phyloP scores from a whole-genome alignment of 1,140 invertebrate genomes.

The Drosophila subpulchrella region DNA sequence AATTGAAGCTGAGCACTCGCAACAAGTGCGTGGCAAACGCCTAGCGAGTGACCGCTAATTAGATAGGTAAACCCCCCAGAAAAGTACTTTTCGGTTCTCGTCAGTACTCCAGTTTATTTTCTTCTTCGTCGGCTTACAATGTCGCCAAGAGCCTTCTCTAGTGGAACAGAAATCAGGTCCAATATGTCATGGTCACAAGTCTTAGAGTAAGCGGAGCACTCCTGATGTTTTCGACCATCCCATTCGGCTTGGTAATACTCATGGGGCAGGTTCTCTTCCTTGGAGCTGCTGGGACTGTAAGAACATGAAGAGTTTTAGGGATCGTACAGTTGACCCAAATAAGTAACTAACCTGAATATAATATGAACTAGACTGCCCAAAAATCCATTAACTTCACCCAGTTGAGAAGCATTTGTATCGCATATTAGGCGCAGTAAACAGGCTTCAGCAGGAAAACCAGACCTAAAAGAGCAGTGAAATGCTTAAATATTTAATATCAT shows the following conservation, averaged over 20 bases:
- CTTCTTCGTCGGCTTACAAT: conserved; percentile 30
- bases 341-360: conserved; percentile 57
- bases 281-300: conserved; percentile 86
- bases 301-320: fast-evolving
- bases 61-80: conserved; percentile 25
- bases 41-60: conserved; percentile 31
- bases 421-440: conserved; percentile 77
- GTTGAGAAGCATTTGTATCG: conserved; percentile 70
- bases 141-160: conserved; percentile 57
- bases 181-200: conserved; percentile 72
- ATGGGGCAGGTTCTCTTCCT: conserved; percentile 85
- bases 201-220: conserved; percentile 73
- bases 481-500: not conserved
- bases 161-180: conserved; percentile 71
- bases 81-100: conserved; percentile 9
- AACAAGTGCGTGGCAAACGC: conserved; percentile 34
- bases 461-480: conserved; percentile 38
- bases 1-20: conserved; percentile 9
- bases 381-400: conserved; percentile 72
- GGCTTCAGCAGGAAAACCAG: conserved; percentile 56
- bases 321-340: fast-evolving
- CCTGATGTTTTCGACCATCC: conserved; percentile 67
- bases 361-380: conserved; percentile 74
- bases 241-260: conserved; percentile 86
- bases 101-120: conserved; percentile 63